Base-by-base conservation (phyloP, 2,113 vertebrate species). In the Theristicus caerulescens region DNA sequence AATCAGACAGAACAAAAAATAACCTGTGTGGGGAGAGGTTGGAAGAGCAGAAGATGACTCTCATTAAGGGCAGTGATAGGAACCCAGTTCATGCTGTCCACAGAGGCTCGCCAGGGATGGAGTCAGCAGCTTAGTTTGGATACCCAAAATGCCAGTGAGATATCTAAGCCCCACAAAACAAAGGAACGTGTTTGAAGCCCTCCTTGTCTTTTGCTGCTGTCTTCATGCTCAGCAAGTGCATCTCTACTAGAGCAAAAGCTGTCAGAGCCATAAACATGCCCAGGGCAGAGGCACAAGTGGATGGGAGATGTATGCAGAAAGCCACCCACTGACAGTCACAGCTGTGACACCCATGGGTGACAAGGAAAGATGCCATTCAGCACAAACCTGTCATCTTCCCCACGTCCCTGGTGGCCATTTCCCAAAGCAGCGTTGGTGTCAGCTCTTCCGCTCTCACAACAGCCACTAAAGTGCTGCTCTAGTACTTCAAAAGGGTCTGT, bases 401-500 rank as follows among this genome's bases (percentile, higher is more conserved):
- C 12, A 1, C 2, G 0, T 74, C 73, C 91, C 72, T 7, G 36
- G 80, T 61, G 74, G 85, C 91, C 77, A 10, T 40, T 87, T 94
- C 94, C 82, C 93, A 69, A 29, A 59, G 79, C 64, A 69, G 58
- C 0, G 1, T 6, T n/a, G 86, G 95, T 97, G 96, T 94, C 97
- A 97, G 92, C 96, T 93, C 85, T 76, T 96, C 96, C 52, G 2
- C 93, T 96, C 82, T 40, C 91, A 20, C 92, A 16, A 54, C 93
- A 54, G 82, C 88, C 40, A 29, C 88, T 89, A 19, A 54, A 97
- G 96, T 58, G 83, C 90, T 61, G 88, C 95, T 95, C 55, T 16
- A 77, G 90, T 57, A 80, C 95, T 97, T 97, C 97, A 95, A 90
- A 97, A 95, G 97, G 87, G 77, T 19, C 91, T 97, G 89, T 16